phyloP scores from a whole-genome alignment of 1,140 invertebrate genomes.

The Scylla paramamosain region DNA sequence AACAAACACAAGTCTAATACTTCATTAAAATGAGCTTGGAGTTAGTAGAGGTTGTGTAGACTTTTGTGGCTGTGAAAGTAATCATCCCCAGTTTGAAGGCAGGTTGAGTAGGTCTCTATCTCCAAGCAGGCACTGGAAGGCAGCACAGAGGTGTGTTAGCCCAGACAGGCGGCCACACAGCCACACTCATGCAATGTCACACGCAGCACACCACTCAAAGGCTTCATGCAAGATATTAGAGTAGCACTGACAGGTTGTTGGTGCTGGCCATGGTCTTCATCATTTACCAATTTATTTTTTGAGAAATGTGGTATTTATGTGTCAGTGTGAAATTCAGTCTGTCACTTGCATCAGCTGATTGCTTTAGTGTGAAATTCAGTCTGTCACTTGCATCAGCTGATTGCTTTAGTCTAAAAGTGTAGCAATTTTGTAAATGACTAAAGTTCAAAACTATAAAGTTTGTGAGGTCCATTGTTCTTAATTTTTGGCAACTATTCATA shows the following conservation, averaged over 20 bases:
- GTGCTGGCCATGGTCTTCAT: neutral
- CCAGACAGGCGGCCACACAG: constrained; percentile 17
- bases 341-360: too few relatives aligned
- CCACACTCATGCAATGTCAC: neutral
- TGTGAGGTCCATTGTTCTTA: too few relatives aligned
- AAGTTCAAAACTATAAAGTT: too few relatives aligned
- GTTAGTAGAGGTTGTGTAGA: constrained; percentile 49
- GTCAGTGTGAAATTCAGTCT: too few relatives aligned
- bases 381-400: too few relatives aligned
- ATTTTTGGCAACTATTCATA: too few relatives aligned
- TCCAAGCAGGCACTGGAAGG: constrained; percentile 52
- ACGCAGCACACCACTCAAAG: constrained; percentile 4
- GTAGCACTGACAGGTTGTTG: neutral
- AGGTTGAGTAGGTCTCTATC: constrained; percentile 48
- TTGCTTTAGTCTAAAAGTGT: too few relatives aligned
- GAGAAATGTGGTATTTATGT: too few relatives aligned
- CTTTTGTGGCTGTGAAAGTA: constrained; percentile 32
- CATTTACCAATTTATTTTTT: too few relatives aligned
- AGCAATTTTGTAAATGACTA: too few relatives aligned
- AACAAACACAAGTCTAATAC: constrained; percentile 48
- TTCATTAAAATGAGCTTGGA: constrained; percentile 37
- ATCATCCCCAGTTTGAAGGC: constrained; percentile 62
- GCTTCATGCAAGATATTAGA: constrained; percentile 6
- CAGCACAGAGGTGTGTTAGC: constrained; percentile 47
- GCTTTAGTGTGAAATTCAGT: too few relatives aligned